Percentiles rank a stretch among this genome's conserved stretches.
phyloP scores from a whole-genome alignment of 2,797 vertebrate species.

The Masticophis lateralis region DNA sequence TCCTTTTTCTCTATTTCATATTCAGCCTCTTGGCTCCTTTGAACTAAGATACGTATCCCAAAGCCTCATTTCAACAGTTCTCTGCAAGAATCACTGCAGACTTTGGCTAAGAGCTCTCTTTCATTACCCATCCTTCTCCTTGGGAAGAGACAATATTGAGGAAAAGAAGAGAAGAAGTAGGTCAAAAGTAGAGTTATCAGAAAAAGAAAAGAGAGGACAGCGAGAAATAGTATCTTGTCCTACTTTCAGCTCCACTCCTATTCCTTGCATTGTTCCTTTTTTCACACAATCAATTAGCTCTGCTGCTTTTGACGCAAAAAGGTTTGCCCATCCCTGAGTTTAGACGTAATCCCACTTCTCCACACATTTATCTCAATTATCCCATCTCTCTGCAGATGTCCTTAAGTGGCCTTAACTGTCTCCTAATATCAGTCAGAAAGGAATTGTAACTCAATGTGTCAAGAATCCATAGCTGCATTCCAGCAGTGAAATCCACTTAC shows the following conservation, averaged over 20 bases:
- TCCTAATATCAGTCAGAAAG: neutral
- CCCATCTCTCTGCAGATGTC: neutral
- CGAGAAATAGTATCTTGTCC: neutral
- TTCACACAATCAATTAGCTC: neutral
- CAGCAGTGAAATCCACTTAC: no score
- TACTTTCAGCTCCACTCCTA: neutral
- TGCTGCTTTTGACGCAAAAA: neutral
- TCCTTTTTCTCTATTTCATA: neutral
- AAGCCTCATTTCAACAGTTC: neutral
- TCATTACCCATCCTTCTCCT: neutral
- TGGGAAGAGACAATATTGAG: neutral
- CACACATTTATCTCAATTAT: neutral
- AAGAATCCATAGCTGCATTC: neutral
- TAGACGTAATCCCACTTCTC: neutral
- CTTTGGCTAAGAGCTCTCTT: neutral
- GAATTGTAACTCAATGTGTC: neutral
- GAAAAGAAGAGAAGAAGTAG: neutral
- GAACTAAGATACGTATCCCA: neutral
- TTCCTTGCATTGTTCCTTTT: neutral
- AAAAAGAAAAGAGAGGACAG: neutral
- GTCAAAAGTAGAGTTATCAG: neutral
- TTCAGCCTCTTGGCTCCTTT: neutral
- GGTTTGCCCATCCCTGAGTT: neutral
- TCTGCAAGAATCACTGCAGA: neutral
- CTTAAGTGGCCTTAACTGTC: neutral